Evolutionary conservation across 1,140 invertebrate species (phyloP), one percentile per base, ranked within the genome.

Genomic region (Parasteatoda tepidariorum): DNA sequence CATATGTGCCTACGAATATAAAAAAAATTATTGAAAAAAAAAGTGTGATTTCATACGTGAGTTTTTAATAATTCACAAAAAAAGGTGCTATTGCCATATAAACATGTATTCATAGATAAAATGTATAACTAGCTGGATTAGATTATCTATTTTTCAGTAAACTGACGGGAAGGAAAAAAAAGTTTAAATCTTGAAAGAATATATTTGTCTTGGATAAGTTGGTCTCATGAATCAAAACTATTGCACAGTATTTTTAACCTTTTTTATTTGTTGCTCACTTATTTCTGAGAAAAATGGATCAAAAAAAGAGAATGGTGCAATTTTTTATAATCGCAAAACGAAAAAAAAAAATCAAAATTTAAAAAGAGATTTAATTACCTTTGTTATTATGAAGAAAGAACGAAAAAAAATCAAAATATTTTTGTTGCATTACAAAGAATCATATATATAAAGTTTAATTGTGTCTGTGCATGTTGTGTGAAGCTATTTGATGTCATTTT

Each of bases 401-500:
- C 30, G 61, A 33, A 62, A 75, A 64, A 74, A 48, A 66, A 31
- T 64, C 7, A 18, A 64, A 64, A 64, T 64, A 26, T 31, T 54
- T 3, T 6, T 38, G 28, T 22, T 73, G 62, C 31, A 30, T 30
- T 28, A 31, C 31, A 5, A 41, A 26, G 18, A 7, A 22, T 22
- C 22, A 13, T 67, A 55, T 71, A 26, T 54, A 71, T 54, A 28
- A 61, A 18, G 24, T 75, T 75, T 75, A 38, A 34, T 41, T 41
- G 13, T 62, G 22, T 75, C 15, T 15, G 55, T 61, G 71, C 71
- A 75, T 75, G 71, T 75, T 61, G 22, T 66, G 61, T 78, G 61
- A 61, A 67, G 64, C 75, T 79, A 68, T 79, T 62, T 57, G 41
- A 68, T 67, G 41, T 62, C 64, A 81, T 70, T 55, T 81, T 81